Evolutionary conservation across 2,888 invertebrate genomes (phyloP).

Genomic region (Sinotaia quadrata): DNA sequence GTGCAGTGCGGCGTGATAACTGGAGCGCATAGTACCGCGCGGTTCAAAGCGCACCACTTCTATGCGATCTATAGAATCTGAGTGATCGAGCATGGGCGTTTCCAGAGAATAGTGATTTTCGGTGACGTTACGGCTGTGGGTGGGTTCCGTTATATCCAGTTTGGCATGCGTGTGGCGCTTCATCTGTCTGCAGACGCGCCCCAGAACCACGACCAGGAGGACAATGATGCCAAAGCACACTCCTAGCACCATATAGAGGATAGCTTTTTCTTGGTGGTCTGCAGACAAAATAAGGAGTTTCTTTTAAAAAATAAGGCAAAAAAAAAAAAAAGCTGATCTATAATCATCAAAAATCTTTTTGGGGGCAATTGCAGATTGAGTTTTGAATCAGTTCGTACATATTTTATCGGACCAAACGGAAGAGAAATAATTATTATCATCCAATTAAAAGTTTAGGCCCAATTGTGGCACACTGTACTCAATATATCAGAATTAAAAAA

Average conservation of each 20-base stretch:
- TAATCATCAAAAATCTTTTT: too few species aligned
- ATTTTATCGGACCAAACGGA: too few species aligned
- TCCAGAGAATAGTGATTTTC: constrained; percentile 52
- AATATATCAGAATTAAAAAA: too few species aligned
- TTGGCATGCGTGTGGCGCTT: constrained; percentile 55
- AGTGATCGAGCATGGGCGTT: constrained; percentile 55
- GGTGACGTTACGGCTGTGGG: constrained; percentile 46
- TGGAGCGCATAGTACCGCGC: constrained; percentile 53
- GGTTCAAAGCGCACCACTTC: constrained; percentile 65
- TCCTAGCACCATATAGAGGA: constrained; percentile 64
- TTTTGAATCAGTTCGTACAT: too few species aligned
- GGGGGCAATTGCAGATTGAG: too few species aligned
- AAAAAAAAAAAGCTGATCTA: too few species aligned
- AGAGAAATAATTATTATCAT: too few species aligned
- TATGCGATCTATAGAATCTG: constrained; percentile 63
- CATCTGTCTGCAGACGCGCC: constrained; percentile 54
- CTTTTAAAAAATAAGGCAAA: too few species aligned
- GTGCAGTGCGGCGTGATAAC: constrained; percentile 43
- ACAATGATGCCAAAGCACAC: constrained; percentile 57
- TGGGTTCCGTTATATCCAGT: constrained; percentile 62
- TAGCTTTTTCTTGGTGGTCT: constrained; percentile 63
- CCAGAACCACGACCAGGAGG: constrained; percentile 57
- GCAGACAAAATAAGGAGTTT: constrained; percentile 26
- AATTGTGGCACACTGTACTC: too few species aligned
- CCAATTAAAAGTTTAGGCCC: too few species aligned